Base-by-base conservation (phyloP, 2,888 invertebrate species). In the Parelbella ahira region DNA sequence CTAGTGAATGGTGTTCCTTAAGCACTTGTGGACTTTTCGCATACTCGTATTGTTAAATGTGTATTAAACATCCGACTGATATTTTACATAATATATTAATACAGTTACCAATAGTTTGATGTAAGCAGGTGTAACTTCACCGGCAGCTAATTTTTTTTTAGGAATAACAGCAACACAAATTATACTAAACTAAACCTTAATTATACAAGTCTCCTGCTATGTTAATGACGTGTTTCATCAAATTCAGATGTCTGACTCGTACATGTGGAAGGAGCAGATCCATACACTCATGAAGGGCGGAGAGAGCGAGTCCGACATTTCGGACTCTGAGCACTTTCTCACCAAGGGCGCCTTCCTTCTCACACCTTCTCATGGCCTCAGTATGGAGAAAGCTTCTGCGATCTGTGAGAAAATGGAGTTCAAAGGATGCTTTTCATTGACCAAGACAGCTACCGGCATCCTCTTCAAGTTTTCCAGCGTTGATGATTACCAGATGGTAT, bases 401-500 rank as follows among this genome's bases (percentile, higher is more conserved):
- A 94, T 95, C 64, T 94, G 94, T 83, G 95, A 95, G 88, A 95
- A 95, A 76, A 93, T 95, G 91, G 94, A 93, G 82, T 94, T 95
- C 82, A 92, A 93, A 61, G 94, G 94, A 37, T 93, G 94, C 63
- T 95, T 95, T 84, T 94, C 94, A 55, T 88, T 95, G 58, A 95
- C 95, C 50, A 95, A 94, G 88, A 95, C 95, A 0, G 95, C 95
- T 34, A 95, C 95, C 27, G 95, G 95, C 43, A 95, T 95, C 63
- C 90, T 95, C 50, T 95, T 95, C 88, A 95, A 94, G 81, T 95
- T 95, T 82, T 94, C 94, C 57, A 93, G 93, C 76, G 93, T 94
- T 52, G 95, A 95, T 55, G 95, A 95, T 72, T 95, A 93, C 77
- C 94, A 94, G 78, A 92, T 93, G 70, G 94, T 95, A 51, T 94